A percentile compares a stretch with the other conserved stretches of the same genome.
Evolutionary conservation across 2,888 invertebrate genomes (phyloP).

Genomic region (Hyles lineata): DNA sequence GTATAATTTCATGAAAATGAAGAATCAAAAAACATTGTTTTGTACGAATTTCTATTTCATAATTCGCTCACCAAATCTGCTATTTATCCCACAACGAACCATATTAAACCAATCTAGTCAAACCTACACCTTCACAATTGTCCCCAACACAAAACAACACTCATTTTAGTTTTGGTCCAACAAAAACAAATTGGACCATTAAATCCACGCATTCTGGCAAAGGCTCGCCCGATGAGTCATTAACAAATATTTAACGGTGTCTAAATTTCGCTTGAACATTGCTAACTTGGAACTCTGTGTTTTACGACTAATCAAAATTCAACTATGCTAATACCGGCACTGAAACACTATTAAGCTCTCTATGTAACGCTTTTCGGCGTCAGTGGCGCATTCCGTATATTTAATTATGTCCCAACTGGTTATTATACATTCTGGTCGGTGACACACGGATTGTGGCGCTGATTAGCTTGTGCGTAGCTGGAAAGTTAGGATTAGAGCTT

Average conservation of each 20-base stretch:
- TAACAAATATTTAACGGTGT: slow-evolving; percentile 63
- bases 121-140: not conserved
- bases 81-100: not conserved
- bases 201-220: slow-evolving; percentile 16
- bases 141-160: not conserved
- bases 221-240: slow-evolving; percentile 36
- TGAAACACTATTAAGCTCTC: slow-evolving; percentile 60
- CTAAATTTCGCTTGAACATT: slow-evolving; percentile 45
- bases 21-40: too few relatives aligned
- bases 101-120: not conserved
- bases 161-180: not conserved
- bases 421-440: slow-evolving; percentile 24
- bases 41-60: too few relatives aligned
- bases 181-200: slow-evolving; percentile 17
- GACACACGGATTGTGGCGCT: not conserved
- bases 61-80: too few relatives aligned
- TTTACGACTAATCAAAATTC: slow-evolving; percentile 80
- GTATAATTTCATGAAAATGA: too few relatives aligned
- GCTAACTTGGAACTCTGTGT: slow-evolving; percentile 57
- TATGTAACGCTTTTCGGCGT: slow-evolving; percentile 40
- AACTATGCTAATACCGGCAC: slow-evolving; percentile 74
- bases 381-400: slow-evolving; percentile 36
- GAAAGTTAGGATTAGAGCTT: too few relatives aligned
- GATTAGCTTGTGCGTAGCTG: not conserved
- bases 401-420: slow-evolving; percentile 40